Evolutionary conservation across 2,113 vertebrate species (phyloP), one percentile per base, ranked within the genome.

Genomic region (Seriola rivoliana): DNA sequence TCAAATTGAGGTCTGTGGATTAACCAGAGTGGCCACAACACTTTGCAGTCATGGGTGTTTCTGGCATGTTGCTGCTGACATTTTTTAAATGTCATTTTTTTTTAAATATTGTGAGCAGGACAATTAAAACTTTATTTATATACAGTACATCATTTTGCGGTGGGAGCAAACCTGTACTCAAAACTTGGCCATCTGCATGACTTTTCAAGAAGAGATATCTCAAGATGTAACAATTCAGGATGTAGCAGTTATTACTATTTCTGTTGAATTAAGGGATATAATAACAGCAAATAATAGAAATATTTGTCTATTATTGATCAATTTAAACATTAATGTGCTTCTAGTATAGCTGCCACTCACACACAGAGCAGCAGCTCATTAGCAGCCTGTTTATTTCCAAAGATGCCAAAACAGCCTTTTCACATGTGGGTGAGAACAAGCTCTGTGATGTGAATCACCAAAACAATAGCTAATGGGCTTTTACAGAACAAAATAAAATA

Each of bases 361-460:
- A 59, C 38, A 57, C 29, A 23, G 36, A 67, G 38, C 32, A 54
- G 75, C 50, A 59, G n/a, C 64, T 78, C 60, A 68, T 80, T 72
- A 76, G 38, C 10, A 63, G 62, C 32, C 9, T 70, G 63, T 69
- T 63, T 21, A 12, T 55, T 55, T 54, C 40, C 38, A 34, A 52
- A 67, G n/a, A 38, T 21, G 4, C 58, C 44, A 71, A 60, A 70
- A 57, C 59, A 21, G 52, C 34, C 70, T n/a, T 4, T 62, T 48
- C 25, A 66, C 65, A 57, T 80, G 67, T 76, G 48, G 55, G 54
- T 55, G 66, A 42, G 82, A 55, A 42, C n/a, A 25, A 74, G 69
- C 62, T 48, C 19, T 19, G 8, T 55, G 67, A 64, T 63, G 68
- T 64, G 55, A 85, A 25, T 68, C 46, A 72, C 29, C 42, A 57